Conservation (phyloP, 2,797 vertebrate genomes). For the Catostomus latipinnis region DNA sequence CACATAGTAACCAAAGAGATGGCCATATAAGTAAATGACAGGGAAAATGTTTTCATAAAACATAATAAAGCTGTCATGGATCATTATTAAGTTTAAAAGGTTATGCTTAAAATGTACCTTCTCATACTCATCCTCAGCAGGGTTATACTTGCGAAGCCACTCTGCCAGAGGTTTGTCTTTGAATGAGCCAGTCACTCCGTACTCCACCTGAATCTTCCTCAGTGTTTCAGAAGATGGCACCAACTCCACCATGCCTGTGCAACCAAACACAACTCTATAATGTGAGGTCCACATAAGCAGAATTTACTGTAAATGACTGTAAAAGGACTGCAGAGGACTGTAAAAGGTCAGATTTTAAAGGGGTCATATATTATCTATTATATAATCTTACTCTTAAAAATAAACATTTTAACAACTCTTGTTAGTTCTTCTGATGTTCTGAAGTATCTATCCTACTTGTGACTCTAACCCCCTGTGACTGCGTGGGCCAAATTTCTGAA, state of each 20-base stretch:
- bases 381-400: too few relatives aligned
- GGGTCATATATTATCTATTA: too few relatives aligned
- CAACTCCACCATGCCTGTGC: constrained; percentile 94
- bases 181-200: constrained; percentile 96
- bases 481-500: too few relatives aligned
- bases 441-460: too few relatives aligned
- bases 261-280: constrained; percentile 29
- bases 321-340: not conserved
- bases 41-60: not conserved
- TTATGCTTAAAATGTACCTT: constrained; percentile 78
- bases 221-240: constrained; percentile 95
- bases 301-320: not conserved
- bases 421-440: too few relatives aligned
- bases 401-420: too few relatives aligned
- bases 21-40: too few relatives aligned
- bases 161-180: constrained; percentile 98
- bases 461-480: too few relatives aligned
- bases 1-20: too few relatives aligned
- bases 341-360: not conserved
- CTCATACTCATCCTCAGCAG: constrained; percentile 97
- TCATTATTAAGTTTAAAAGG: not conserved
- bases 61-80: not conserved
- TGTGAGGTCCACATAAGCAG: not conserved
- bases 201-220: constrained; percentile 98
- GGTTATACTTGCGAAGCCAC: constrained; percentile 97